phyloP scores from a whole-genome alignment of 2,797 vertebrate species.

The Staurois parvus region DNA sequence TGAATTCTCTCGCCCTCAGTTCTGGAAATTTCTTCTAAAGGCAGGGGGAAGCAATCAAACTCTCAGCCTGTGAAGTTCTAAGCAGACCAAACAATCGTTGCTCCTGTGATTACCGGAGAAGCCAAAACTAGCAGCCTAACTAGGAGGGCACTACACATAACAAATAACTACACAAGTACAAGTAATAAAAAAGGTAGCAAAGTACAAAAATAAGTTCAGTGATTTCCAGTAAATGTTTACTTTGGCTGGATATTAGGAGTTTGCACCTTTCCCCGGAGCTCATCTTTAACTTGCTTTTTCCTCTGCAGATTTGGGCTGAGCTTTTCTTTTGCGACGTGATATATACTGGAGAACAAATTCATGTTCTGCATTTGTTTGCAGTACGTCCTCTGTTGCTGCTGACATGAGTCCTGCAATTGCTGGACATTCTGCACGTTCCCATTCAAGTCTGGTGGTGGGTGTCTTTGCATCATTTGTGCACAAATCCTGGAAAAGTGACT shows the following conservation, averaged over 20 bases:
- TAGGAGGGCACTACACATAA: no score
- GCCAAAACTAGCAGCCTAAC: no score
- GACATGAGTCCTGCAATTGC: not conserved
- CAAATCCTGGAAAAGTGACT: not conserved
- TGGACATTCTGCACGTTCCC: not conserved
- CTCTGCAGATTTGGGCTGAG: not conserved
- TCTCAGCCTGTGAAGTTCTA: no score
- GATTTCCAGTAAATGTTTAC: not conserved
- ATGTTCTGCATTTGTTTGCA: not conserved
- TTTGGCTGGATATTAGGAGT: not conserved
- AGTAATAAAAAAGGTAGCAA: not conserved
- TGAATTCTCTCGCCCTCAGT: no score
- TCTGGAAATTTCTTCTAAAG: no score
- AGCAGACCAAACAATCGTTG: no score
- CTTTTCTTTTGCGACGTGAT: not conserved
- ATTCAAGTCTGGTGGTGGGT: not conserved
- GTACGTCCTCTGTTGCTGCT: not conserved
- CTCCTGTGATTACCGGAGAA: no score
- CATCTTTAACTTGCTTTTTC: not conserved
- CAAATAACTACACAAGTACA: no score
- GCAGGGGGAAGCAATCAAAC: no score
- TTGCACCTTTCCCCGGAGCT: not conserved
- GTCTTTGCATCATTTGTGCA: not conserved
- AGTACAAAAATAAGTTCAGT: not conserved
- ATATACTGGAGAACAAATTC: not conserved